Evolutionary conservation across 2,113 vertebrate species (phyloP), one percentile per base, ranked within the genome.

Genomic region (Henicopernis longicauda): DNA sequence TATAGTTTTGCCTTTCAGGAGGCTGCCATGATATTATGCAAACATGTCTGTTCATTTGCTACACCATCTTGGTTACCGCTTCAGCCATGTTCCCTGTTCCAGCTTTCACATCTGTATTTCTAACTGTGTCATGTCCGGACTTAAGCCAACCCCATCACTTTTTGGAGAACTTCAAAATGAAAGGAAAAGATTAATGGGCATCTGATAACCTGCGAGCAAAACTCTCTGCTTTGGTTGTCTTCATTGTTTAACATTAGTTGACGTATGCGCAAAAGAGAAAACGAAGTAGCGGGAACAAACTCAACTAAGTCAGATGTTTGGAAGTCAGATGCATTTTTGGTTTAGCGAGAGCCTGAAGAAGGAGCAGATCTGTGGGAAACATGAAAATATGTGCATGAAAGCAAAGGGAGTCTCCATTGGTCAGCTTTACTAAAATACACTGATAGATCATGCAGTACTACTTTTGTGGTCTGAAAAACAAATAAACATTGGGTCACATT

Each of bases 121-220:
- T 58, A 13, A 44, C 70, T 73, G 29, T 50, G 52, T 36, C 61
- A 26, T 76, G 70, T 58, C 66, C 67, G 59, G 52, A 22, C 27
- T 82, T 45, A 44, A 71, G 69, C 55, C 52, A 87, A 54, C 59
- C 61, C 66, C 32, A 34, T 34, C 9, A 4, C 22, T 84, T 4
- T 88, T 83, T 86, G 74, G 67, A 91, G 76, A 92, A 72, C 89
- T 95, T 59, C 27, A 80, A 87, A 93, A 93, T 2, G 57, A 55
- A 90, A 91, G 69, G 67, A 40, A 85, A 93, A 80, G 81, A 95
- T 95, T 91, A 92, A 94, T 91, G 65, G 40, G 42, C 38, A 79
- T 92, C 94, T 94, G 95, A 93, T 93, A 97, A 94, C 65, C 82
- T 88, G 74, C 36, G 89, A 96, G 88, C 70, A 93, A 84, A 80